phyloP scores from a whole-genome alignment of 2,113 vertebrate species.

The Pterocles orientalis region DNA sequence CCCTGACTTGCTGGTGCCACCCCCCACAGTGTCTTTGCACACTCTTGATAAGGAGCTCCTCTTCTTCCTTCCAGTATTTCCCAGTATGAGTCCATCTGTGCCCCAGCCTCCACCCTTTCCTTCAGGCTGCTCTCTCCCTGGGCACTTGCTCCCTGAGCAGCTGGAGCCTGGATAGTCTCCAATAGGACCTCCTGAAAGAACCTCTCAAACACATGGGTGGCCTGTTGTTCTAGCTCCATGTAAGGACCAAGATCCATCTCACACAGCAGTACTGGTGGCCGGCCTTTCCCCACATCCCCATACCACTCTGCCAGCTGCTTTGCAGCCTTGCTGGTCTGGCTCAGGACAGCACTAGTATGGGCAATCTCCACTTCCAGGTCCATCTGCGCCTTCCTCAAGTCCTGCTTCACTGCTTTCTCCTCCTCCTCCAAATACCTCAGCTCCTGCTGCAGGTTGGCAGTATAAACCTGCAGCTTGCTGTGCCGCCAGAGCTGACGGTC shows the following conservation, averaged over 20 bases:
- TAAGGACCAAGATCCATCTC: conserved; percentile 7
- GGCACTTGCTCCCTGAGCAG: not conserved
- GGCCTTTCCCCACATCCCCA: not conserved
- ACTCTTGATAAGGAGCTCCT: not conserved
- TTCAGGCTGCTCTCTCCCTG: not conserved
- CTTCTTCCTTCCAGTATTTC: not conserved
- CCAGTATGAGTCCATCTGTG: not conserved
- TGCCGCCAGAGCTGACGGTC: not conserved
- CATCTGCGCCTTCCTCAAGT: not conserved
- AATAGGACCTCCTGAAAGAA: not conserved
- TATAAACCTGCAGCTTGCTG: not conserved
- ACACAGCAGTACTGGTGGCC: not conserved
- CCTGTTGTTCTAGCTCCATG: conserved; percentile 16
- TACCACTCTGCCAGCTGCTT: not conserved
- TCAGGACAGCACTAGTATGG: not conserved
- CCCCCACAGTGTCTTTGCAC: accelerated
- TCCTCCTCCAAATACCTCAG: not conserved
- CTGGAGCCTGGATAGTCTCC: not conserved
- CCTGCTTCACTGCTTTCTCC: not conserved
- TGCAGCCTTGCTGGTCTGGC: not conserved
- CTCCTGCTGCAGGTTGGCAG: not conserved
- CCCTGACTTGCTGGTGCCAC: not conserved
- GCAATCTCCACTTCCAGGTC: not conserved
- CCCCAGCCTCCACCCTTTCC: not conserved
- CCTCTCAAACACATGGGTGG: not conserved